Base-by-base conservation (phyloP, 2,113 vertebrate species). In the Columba janthina region DNA sequence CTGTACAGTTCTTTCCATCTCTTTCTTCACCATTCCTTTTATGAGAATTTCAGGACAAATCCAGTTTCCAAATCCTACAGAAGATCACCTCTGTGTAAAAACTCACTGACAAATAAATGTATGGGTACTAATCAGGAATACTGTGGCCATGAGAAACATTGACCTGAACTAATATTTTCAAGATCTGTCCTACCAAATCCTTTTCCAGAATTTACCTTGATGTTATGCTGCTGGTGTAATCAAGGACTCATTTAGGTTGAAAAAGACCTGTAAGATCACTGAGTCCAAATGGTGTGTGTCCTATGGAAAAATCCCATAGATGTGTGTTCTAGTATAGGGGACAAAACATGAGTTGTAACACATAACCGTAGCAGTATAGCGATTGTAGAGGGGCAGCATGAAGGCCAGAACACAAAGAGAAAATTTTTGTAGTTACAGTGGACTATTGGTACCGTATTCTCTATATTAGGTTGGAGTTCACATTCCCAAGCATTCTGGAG, bases 311-410 rank as follows among this genome's bases (percentile, higher is more conserved):
- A 66, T 61, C n/a, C 21, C 25, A 22, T 2, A 60, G 22, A 4
- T 5, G 1, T n/a, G 9, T 54, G 8, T 79, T 72, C 7, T 50
- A 56, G 17, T 13, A 24, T 10, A 44, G 42, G 12, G 46, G 14
- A 71, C 28, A 85, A 75, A 78, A 71, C 15, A 36, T 5, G 15
- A 93, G 18, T 31, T 67, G 19, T 61, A 44, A 65, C n/a, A 60
- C 0, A 1, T 31, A 69, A 15, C 40, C 7, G 22, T 1, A 15
- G 28, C 22, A 61, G 13, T 25, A 51, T 1, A 70, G 42, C 8
- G 5, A 76, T 34, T 0, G 0, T 31, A 29, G 34, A 73, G 22
- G 10, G 40, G 12, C 58, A 73, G 29, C 25, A 34, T 3, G 32
- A 86, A 58, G 38, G 8, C 16, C 34, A 53, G 66, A 77, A 62